Base-by-base conservation (phyloP, 2,888 invertebrate species). In the Hirtodrosophila duncani region DNA sequence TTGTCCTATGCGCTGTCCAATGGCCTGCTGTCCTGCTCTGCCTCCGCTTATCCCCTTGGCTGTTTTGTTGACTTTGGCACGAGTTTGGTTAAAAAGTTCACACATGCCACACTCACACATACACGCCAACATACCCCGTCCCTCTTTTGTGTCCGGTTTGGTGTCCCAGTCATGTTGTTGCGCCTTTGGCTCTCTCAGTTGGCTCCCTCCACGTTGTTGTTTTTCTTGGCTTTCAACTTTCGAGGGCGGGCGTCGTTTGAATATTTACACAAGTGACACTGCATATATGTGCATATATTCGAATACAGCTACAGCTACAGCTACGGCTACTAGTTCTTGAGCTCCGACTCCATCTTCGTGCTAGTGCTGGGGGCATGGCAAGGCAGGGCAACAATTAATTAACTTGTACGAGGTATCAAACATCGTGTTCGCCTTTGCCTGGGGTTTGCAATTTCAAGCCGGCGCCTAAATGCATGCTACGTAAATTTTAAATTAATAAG, bases 381-480 rank as follows among this genome's bases (percentile, higher is more conserved):
- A n/a, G n/a, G n/a, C n/a, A n/a, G n/a, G 58, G 78, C 74, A 67
- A 79, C 83, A 80, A 82, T 80, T 80, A 80, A 80, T 80, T 81
- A 80, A 80, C 82, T 80, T 79, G 82, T 79, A 78, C 64, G 67
- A 56, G 59, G 77, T 71, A 79, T 78, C 75, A 81, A 80, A 52
- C 46, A 39, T 62, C 55, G 3, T 46, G 13, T 20, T 17, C 30
- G 44, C 44, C 43, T 34, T 51, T 50, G 42, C 26, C 33, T 29
- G 44, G 23, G 55, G 43, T 38, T 50, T 38, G 52, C 57, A 77
- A 65, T 41, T 67, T 62, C 39, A 49, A 46, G 66, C 46, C 27
- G 42, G 57, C 50, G 49, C 61, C 75, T 52, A 70, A 64, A 58
- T 70, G 71, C 70, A 69, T 60, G 63, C 71, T 38, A 67, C 75